Base-by-base conservation (phyloP, 2,797 vertebrate species). In the Girardinus metallicus region DNA sequence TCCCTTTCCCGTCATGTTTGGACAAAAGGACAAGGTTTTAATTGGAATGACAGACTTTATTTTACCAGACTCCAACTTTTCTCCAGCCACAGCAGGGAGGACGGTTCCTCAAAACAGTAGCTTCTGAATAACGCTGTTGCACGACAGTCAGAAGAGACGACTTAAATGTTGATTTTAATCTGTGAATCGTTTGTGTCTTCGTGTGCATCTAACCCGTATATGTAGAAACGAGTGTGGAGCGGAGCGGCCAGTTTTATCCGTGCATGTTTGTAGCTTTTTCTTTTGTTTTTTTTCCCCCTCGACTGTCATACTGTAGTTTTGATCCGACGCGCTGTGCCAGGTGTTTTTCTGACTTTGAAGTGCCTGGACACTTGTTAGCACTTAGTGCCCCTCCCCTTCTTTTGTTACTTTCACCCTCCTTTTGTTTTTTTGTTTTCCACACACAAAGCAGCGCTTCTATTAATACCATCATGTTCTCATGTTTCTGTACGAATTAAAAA, bases 101-200 rank as follows among this genome's bases (percentile, higher is more conserved):
- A 79, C 26, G 26, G 41, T 72, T 77, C 60, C 74, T 87, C 86
- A 80, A 29, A 83, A 73, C 88, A 66, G 87, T 94, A 91, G 91
- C 88, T 91, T 88, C 90, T 91, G 91, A 83, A 83, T 88, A 79
- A 87, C 64, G 21, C 85, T 73, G 83, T 90, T 86, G 71, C 72
- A 76, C 85, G 90, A 90, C 89, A 77, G 88, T 90, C 91, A 80
- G 80, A 91, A 92, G 80, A 90, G 89, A 92, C 92, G 26, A 53
- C 90, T 89, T 89, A 83, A 83, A 80, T 87, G 86, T 92, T 85
- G 73, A 84, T 93, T 94, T 88, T 62, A 91, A 91, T 88, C 88
- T 93, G 92, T 94, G 93, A 92, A 89, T 91, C 75, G 84, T 93
- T 93, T 93, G 86, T 93, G 91, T 95, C 86, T 90, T 86, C 89